Base-by-base conservation (phyloP, 1,140 invertebrate genomes). In the Thaumetopoea pityocampa region DNA sequence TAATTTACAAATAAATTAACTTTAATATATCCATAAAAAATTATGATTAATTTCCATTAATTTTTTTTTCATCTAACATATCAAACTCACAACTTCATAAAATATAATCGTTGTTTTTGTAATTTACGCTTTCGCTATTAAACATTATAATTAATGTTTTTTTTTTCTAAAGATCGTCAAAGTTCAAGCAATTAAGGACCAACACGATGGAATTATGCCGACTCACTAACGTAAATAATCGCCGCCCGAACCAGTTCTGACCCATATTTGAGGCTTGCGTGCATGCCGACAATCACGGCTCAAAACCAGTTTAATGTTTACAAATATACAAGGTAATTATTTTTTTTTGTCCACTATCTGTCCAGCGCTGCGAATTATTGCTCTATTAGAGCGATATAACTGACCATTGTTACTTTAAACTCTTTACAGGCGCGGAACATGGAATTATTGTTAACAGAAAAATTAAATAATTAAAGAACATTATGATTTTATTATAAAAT, bases 291-390 rank as follows among this genome's bases (percentile, higher is more conserved):
- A 74, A 66, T 74, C 65, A 63, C 51, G 29, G 40, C 62, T 56
- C 54, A 64, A 46, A 71, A 52, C 52, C 51, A 55, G 41, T 57
- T 60, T 45, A 55, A 65, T 70, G 68, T 76, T 76, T 63, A 72
- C 71, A 70, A 64, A 65, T 73, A 68, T 62, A 66, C 60, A 47
- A 64, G 51, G 46, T 67, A 70, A 76, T 77, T 67, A 73, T 67
- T 62, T 58, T 68, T 65, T 59, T 65, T 51, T 59, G 49, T 60
- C 56, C 42, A 36, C 51, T 66, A 52, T 66, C 66, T 66, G 43
- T 65, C 46, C 49, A 41, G 47, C 40, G 33, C 49, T 29, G 63
- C 46, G 62, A 60, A 38, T 67, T 66, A 73, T 69, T 44, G 54
- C 61, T 57, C 59, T 54, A 70, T 69, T 73, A 71, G n/a, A 54